Evolutionary conservation across 2,888 invertebrate genomes (phyloP), one percentile per base, ranked within the genome.

Genomic region (Torymus tubicola): DNA sequence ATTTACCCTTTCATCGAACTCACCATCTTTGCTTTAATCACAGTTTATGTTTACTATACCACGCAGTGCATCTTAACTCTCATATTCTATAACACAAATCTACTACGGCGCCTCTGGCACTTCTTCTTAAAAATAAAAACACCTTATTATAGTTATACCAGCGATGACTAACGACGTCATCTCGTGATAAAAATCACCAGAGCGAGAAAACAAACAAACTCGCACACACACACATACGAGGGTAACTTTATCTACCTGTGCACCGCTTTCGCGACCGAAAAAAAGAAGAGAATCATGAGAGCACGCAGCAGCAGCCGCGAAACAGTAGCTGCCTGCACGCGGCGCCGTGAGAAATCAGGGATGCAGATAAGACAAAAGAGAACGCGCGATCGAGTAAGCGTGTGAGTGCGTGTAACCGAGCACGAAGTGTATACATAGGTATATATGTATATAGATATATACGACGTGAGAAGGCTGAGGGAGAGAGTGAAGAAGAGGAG

Each of bases 301-400:
- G 14, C 31, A 5, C 64, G 73, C 64, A 74, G 65, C 65, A 53
- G 73, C 65, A 64, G 73, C 73, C 50, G 65, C 61, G 13, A 13
- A 2, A 8, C 18, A n/a, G 61, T 31, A 18, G 68, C 68, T 60
- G 42, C 42, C 68, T 60, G 42, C 42, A 8, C 42, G 42, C 42
- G 1, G 1, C 42, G 42, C 42, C 60, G 53, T 68, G 75, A 68
- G 75, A 75, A 75, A 68, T 75, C 75, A 16, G 52, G 75, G 61
- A 60, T 75, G 68, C 75, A 75, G 75, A 75, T 75, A 68, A 75
- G 75, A 75, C 75, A 75, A 68, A 75, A 31, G 72, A 55, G 42
- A 31, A 64, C 53, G 73, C 63, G 63, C 64, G 31, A 55, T 5
- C 21, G 65, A 50, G 31, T 42, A 21, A 11, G 24, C 13, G 11